A percentile compares a stretch with the other conserved stretches of the same genome.
Conservation (phyloP, 2,113 vertebrate genomes). For the Lontra canadensis region DNA sequence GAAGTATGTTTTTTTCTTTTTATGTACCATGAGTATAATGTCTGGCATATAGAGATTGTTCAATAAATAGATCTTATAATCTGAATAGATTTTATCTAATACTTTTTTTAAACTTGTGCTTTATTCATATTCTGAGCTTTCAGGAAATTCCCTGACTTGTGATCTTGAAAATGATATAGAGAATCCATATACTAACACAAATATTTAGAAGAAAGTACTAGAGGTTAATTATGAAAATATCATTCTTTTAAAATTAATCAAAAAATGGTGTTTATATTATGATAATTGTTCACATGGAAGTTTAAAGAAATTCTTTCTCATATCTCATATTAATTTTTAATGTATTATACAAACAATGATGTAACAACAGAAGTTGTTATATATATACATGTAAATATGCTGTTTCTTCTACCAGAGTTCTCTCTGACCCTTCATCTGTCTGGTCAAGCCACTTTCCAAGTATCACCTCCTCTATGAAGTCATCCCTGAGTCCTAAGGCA, state of each 20-base stretch:
- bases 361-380: neutral
- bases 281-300: neutral
- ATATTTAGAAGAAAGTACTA: conserved; percentile 7
- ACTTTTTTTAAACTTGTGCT: neutral
- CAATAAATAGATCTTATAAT: neutral
- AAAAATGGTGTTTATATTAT: neutral
- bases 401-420: neutral
- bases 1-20: neutral
- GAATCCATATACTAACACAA: neutral
- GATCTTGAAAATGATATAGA: neutral
- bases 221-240: conserved; percentile 31
- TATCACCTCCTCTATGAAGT: neutral
- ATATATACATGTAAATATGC: too few relatives aligned
- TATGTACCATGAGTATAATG: neutral
- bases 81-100: neutral
- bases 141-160: neutral
- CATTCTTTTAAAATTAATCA: neutral
- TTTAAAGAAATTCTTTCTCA: neutral
- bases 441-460: neutral
- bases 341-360: neutral
- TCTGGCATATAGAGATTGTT: neutral
- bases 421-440: neutral
- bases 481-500: conserved; percentile 21
- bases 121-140: neutral
- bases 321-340: neutral